Evolutionary conservation across 2,797 vertebrate genomes (phyloP), one percentile per base, ranked within the genome.

Genomic region (Eurystomus glaucurus): DNA sequence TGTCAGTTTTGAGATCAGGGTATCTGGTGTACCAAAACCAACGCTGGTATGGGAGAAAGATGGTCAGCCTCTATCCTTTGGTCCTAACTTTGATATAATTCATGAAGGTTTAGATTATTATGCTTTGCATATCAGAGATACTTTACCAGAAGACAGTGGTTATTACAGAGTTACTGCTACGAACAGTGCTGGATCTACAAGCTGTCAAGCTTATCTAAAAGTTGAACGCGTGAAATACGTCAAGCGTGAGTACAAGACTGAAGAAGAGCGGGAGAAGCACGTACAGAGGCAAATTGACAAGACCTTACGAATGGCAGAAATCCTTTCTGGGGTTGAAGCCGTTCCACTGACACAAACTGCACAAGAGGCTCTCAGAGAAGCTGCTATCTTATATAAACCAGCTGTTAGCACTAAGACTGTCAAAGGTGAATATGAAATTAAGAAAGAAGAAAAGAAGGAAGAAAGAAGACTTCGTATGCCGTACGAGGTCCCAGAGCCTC

Each of bases 21-120:
- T 99, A 43, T 99, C 99, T 58, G 99, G 99, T 51, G 98, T 98
- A 91, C 99, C 99, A 37, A 96, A 97, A 33, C 98, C 98, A 92
- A 94, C 96, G 1, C 64, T 99, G 88, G 99, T 99, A 97, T 99
- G 99, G 99, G 99, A 99, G 97, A 99, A 99, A 97, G 99, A 99
- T 88, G 99, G 99, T 58, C 99, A 98, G 35, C 99, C 99, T 77
- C 97, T 99, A 55, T 98, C 99, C 83, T 99, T 99, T 22, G 99
- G 99, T 95, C 99, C 99, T 70, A 99, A 99, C 92, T 99, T 99
- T 97, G 99, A 99, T 97, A 98, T 99, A 96, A 98, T 99, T 91
- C 99, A 99, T 15, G 99, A 99, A 98, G 99, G 99, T 92, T 98
- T 99, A 96, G 99, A 99, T 98, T 99, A 99, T 94, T 99, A 98